Evolutionary conservation across 1,140 invertebrate genomes (phyloP).

Genomic region (Aphis craccivora): DNA sequence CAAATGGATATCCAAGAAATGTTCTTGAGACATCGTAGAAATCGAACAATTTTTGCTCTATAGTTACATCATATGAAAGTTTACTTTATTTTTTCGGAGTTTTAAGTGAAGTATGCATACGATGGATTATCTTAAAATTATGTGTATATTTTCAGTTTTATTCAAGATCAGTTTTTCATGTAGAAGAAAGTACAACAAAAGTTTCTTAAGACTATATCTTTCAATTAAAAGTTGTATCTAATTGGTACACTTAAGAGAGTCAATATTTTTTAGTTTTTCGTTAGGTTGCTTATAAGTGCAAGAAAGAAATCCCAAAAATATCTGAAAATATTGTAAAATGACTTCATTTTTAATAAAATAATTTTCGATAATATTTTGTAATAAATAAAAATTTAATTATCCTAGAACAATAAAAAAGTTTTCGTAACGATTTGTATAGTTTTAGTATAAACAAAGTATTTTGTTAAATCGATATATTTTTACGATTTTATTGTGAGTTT

Average conservation of each 20-base stretch:
- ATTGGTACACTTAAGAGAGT: neutral
- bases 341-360: neutral
- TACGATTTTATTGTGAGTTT: neutral
- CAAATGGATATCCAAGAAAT: neutral
- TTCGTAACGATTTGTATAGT: too few relatives aligned
- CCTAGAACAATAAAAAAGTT: neutral
- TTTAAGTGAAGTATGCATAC: neutral
- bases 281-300: neutral
- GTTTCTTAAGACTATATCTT: neutral
- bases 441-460: too few relatives aligned
- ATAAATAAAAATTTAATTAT: neutral
- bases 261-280: neutral
- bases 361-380: neutral
- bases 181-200: neutral
- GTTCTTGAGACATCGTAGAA: neutral
- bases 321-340: neutral
- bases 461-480: too few relatives aligned
- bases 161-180: neutral
- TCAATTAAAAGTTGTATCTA: neutral
- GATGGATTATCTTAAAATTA: neutral
- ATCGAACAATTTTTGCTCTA: neutral
- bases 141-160: neutral
- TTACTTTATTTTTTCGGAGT: neutral
- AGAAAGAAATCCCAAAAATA: neutral
- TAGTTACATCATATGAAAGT: neutral